Percentiles rank a stretch among this genome's conserved stretches.
These are phyloP conservation scores for Phyllostomus hastatus DNA, from an alignment of 2,113 vertebrate genomes.

Conservation along the genomic window DNA sequence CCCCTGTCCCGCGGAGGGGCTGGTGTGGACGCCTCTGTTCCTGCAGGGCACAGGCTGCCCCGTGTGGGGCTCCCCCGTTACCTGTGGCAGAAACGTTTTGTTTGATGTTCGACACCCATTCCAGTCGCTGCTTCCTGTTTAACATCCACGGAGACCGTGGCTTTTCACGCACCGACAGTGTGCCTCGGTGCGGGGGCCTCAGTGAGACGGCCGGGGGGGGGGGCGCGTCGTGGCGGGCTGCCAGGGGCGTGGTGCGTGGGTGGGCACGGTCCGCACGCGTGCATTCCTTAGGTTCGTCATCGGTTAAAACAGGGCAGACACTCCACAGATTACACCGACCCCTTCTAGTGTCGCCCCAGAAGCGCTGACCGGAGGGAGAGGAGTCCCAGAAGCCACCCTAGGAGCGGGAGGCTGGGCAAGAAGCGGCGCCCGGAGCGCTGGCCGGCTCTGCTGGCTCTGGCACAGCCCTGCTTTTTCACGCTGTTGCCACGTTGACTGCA, in stretches of 20 bases:
- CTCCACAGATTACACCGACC: neutral
- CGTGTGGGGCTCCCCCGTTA: neutral
- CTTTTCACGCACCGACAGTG: neutral
- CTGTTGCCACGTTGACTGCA: neutral
- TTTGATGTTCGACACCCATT: neutral
- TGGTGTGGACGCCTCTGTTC: neutral
- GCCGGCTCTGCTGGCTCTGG: neutral
- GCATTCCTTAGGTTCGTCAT: neutral
- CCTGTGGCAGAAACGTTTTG: neutral
- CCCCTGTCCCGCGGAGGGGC: neutral
- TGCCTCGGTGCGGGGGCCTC: neutral
- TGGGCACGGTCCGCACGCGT: neutral
- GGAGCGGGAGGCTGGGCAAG: neutral
- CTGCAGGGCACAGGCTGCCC: neutral
- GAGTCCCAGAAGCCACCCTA: neutral
- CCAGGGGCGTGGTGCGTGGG: neutral
- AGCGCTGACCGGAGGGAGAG: neutral
- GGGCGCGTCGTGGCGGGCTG: fast-evolving
- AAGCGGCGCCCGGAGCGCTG: neutral
- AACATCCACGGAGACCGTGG: neutral
- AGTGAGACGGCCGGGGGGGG: no score
- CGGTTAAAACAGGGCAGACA: neutral
- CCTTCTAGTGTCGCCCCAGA: neutral
- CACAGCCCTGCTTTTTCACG: neutral
- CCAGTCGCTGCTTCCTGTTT: neutral